These are phyloP conservation scores for Osmoderma eremita DNA, from an alignment of 2,888 invertebrate genomes.

Conservation along the genomic window DNA sequence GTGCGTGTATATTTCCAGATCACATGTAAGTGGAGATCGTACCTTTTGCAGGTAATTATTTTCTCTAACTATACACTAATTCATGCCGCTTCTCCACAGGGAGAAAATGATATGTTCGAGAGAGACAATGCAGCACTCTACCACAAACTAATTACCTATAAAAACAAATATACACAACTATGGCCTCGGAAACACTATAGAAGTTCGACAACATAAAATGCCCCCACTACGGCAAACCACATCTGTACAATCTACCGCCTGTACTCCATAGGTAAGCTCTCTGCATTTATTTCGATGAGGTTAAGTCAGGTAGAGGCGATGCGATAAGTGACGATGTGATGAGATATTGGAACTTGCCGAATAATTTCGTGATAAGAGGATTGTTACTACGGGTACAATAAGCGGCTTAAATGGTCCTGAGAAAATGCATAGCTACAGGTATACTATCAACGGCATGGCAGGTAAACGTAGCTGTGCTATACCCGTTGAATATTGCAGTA, in stretches of 20 bases:
- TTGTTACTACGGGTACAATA: neutral
- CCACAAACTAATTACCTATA: slow-evolving; percentile 41
- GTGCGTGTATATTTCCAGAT: neutral
- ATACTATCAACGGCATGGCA: neutral
- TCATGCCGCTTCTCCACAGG: slow-evolving; percentile 1
- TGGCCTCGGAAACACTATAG: slow-evolving; percentile 39
- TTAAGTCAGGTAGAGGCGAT: neutral
- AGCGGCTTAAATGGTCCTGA: neutral
- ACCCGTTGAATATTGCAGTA: slow-evolving; percentile 13
- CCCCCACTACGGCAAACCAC: slow-evolving; percentile 41
- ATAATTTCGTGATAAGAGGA: neutral
- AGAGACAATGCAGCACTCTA: slow-evolving; percentile 32
- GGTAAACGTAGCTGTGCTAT: neutral
- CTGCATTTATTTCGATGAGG: slow-evolving; percentile 10
- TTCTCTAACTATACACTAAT: slow-evolving; percentile 14
- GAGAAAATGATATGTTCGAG: slow-evolving; percentile 35
- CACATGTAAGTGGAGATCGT: slow-evolving; percentile 4
- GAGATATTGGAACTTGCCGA: neutral
- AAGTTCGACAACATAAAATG: slow-evolving; percentile 33
- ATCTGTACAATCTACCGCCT: slow-evolving; percentile 38
- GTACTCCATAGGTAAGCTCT: slow-evolving; percentile 16
- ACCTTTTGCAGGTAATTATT: neutral
- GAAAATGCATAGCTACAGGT: neutral
- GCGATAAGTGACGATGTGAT: slow-evolving; percentile 5
- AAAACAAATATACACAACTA: slow-evolving; percentile 43